Percentiles rank a stretch among this genome's conserved stretches.
phyloP scores from a whole-genome alignment of 64 coral and sea anemone species.

The Montipora capricornis region DNA sequence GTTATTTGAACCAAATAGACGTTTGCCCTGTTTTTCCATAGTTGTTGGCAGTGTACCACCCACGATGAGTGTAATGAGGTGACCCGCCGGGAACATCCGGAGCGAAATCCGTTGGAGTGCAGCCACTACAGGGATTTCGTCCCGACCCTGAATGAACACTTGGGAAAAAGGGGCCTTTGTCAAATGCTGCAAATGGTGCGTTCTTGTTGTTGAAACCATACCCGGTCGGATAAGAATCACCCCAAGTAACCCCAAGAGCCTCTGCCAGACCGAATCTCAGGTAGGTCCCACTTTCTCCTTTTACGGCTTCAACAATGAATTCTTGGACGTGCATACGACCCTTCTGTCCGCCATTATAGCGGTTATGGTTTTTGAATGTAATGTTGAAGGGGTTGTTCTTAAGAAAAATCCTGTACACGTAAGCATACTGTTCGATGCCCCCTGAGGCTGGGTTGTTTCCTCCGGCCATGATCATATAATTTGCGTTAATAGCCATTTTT shows the following conservation, averaged over 20 bases:
- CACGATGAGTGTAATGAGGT: conserved; percentile 62
- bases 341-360: conserved; percentile 65
- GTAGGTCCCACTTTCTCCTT: conserved; percentile 80
- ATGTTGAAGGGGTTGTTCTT: conserved; percentile 65
- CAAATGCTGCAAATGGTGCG: background rate
- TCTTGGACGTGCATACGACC: conserved; percentile 85
- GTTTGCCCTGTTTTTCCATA: conserved; percentile 76
- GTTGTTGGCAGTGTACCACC: conserved; percentile 68
- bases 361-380: conserved; percentile 90
- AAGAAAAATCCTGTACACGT: conserved; percentile 79
- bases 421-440: conserved; percentile 76
- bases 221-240: conserved; percentile 81
- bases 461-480: conserved; percentile 92
- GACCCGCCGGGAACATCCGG: conserved; percentile 66
- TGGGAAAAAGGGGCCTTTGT: conserved; percentile 83
- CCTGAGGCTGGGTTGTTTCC: conserved; percentile 80
- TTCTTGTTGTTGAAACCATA: conserved; percentile 77
- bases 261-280: conserved; percentile 71
- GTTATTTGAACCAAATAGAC: conserved; percentile 94
- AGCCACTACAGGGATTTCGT: background rate
- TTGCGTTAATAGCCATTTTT: conserved; percentile 70
- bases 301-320: conserved; percentile 82
- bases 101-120: conserved; percentile 13
- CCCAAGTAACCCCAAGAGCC: conserved; percentile 70
- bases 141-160: conserved; percentile 84